Base-by-base conservation (phyloP, 2,113 vertebrate species). In the Tragelaphus buxtoni region DNA sequence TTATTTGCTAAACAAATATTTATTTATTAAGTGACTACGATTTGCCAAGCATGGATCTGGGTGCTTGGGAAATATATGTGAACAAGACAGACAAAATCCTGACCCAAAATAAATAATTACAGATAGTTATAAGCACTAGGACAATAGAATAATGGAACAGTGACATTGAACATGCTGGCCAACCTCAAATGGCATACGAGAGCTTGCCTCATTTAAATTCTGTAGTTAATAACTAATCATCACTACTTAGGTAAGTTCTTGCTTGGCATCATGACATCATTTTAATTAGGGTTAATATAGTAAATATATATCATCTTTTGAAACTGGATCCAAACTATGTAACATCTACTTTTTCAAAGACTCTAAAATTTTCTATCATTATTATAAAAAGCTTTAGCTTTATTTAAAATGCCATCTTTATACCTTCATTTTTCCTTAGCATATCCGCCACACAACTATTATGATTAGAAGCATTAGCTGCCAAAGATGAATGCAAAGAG, bases 361-460 rank as follows among this genome's bases (percentile, higher is more conserved):
- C 49, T 83, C 51, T 94, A 85, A 83, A 88, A 74, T 80, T 81
- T 24, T 56, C 72, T 61, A 35, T 16, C 17, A 58, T 84, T 81
- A 58, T 53, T 84, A 96, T 45, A 95, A 85, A 94, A 93, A 93
- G 53, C 14, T 63, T 55, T 65, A 77, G 12, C 32, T 92, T 94
- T 85, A 53, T 49, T 53, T 55, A 86, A 96, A 96, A 93, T 32
- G 3, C 13, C 28, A 39, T 56, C 89, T 8, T 92, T 51, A 45
- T 98, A 98, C 98, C 98, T 98, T 98, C 98, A 58, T 63, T 98
- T 97, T 96, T 97, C 96, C 95, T 97, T 74, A 95, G 95, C 85
- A 97, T 51, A 87, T 97, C 96, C 95, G 91, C 74, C 87, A 97
- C 79, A 96, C 51, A 97, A 35, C 97, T 88, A 79, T 94, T 97